Evolutionary conservation across 1,140 invertebrate species (phyloP), one percentile per base, ranked within the genome.

Genomic region (Drosophila aff.): DNA sequence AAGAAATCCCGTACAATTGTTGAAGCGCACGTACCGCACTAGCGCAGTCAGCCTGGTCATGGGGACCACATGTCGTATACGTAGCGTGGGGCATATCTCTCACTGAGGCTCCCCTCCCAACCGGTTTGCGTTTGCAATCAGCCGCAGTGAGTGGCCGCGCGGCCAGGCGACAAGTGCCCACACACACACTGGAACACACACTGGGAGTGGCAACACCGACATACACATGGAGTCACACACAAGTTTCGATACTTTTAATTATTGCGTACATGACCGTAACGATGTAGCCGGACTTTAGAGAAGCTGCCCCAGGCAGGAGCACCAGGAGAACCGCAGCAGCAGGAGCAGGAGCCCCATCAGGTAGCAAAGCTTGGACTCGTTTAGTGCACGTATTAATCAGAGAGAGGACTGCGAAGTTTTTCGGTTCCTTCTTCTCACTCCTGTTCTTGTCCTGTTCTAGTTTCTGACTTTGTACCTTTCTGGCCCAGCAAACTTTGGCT

Each of bases 221-320:
- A 44, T 18, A 43, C 43, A 60, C 15, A 31, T 31, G 63, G 60
- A 69, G 60, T 82, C 60, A 67, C 59, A 75, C 46, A 53, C 60
- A 79, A 90, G 60, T 90, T 90, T 90, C 85, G 86, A 90, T 90
- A 90, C 85, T 90, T 90, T 90, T 90, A 90, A 90, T 90, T 90
- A 90, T 90, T 90, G 81, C 85, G 85, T 90, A 90, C 85, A 90
- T 90, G 85, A 90, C 85, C 85, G 85, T 85, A 82, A 90, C 85
- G 79, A 81, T 85, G 79, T 82, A 76, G 79, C 79, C 44, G 86
- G 85, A 90, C 86, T 90, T 85, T 81, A 53, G 81, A 89, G 81
- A 58, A 77, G 74, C 52, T 44, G 75, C 59, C 71, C 52, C 52
- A 5, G 53, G 47, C 50, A 40, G 46, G 21, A 59, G 26, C 28